These are phyloP conservation scores for Ephestia elutella DNA, from an alignment of 1,140 invertebrate genomes.

Conservation along the genomic window DNA sequence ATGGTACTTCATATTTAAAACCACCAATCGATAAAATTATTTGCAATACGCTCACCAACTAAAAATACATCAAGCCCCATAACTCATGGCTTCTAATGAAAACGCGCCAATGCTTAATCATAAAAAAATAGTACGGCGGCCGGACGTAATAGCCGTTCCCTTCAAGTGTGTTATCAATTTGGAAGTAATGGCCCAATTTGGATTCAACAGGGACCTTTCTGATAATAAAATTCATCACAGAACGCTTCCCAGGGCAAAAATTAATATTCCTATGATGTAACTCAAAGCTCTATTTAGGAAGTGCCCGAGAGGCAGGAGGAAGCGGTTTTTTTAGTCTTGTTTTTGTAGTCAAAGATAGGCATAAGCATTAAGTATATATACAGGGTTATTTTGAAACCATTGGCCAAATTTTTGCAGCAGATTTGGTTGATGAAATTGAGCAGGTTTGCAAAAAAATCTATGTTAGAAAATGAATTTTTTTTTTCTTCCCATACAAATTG, in stretches of 20 bases:
- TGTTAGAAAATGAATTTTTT: too few relatives aligned
- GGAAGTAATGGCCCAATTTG: conserved; percentile 64
- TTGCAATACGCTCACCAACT: too few relatives aligned
- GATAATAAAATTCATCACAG: conserved; percentile 69
- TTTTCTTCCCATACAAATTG: too few relatives aligned
- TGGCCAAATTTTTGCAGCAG: too few relatives aligned
- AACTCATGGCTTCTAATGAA: conserved; percentile 19
- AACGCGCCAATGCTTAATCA: conserved; percentile 34
- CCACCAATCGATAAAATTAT: too few relatives aligned
- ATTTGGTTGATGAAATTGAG: too few relatives aligned
- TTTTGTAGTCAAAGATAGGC: too few relatives aligned
- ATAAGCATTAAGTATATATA: too few relatives aligned
- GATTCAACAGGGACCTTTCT: conserved; percentile 49
- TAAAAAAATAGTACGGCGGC: conserved; percentile 16
- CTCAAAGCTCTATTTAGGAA: conserved; percentile 42
- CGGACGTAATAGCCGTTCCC: conserved; percentile 13
- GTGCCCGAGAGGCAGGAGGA: conserved; percentile 19
- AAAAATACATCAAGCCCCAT: neutral
- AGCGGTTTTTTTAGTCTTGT: neutral
- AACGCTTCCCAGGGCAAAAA: conserved; percentile 62
- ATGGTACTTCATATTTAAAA: too few relatives aligned
- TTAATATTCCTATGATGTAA: conserved; percentile 71
- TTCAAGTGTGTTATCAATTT: conserved; percentile 60
- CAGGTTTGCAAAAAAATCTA: too few relatives aligned
- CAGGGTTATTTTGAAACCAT: too few relatives aligned